Conservation (phyloP, 1,140 invertebrate genomes). For the Bathynomus jamesi region DNA sequence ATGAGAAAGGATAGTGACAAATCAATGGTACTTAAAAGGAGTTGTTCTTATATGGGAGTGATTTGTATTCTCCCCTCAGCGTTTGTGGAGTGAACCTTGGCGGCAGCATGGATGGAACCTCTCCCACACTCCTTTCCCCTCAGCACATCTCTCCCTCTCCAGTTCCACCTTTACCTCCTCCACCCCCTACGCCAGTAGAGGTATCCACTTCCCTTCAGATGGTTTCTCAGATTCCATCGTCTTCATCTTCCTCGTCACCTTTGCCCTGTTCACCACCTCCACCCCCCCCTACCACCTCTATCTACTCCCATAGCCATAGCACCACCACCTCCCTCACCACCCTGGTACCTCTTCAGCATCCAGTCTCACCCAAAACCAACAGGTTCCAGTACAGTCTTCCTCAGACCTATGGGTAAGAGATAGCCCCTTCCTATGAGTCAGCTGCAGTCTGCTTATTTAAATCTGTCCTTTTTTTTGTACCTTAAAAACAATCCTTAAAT, state of each 20-base stretch:
- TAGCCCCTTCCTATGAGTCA: background rate
- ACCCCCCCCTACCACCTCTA: background rate
- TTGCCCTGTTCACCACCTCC: background rate
- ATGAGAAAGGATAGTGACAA: background rate
- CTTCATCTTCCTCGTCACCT: background rate
- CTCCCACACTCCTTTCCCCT: background rate
- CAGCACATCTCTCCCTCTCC: background rate
- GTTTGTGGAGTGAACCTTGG: background rate
- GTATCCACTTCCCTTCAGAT: background rate
- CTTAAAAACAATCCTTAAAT: too few relatives aligned
- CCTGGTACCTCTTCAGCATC: background rate
- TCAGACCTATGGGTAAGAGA: background rate
- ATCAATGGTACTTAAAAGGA: background rate
- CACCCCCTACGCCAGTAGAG: background rate
- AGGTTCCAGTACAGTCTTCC: background rate
- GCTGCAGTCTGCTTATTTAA: background rate
- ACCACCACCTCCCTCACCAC: background rate
- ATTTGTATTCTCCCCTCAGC: background rate
- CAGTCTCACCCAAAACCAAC: background rate
- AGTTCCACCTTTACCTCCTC: background rate
- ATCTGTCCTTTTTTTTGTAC: background rate
- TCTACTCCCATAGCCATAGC: background rate
- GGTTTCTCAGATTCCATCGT: background rate
- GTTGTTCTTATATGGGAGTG: background rate
- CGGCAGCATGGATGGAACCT: background rate